Conservation (phyloP, 2,113 vertebrate species). For the Anhinga anhinga region DNA sequence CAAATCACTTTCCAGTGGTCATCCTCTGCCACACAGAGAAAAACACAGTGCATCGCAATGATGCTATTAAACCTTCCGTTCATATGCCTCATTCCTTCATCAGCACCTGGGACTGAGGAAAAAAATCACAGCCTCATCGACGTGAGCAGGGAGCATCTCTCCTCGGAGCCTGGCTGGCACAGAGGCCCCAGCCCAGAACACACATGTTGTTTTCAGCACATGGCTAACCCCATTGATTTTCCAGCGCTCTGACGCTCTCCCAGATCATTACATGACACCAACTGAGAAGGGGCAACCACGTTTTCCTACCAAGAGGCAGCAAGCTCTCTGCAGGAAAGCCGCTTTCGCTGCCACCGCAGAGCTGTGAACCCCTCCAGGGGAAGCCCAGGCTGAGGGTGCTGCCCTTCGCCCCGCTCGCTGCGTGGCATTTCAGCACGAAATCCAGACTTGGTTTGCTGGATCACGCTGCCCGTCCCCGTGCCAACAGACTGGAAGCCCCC, state of each 20-base stretch:
- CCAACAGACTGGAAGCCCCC: neutral
- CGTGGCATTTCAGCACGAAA: rapidly evolving
- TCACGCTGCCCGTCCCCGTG: neutral
- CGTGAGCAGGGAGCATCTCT: neutral
- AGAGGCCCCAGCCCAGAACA: neutral
- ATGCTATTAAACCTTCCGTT: neutral
- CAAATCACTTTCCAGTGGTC: neutral
- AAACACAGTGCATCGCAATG: rapidly evolving
- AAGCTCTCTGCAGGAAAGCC: neutral
- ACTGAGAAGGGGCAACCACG: neutral
- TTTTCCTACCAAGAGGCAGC: too few species aligned
- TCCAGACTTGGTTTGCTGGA: rapidly evolving
- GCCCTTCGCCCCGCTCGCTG: neutral
- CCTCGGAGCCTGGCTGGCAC: rapidly evolving
- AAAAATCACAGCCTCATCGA: neutral
- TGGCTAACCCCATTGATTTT: too few species aligned
- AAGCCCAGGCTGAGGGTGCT: neutral
- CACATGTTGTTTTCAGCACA: neutral
- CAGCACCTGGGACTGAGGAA: neutral
- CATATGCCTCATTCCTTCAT: neutral
- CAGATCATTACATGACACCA: neutral
- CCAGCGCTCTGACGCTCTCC: neutral
- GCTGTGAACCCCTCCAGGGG: rapidly evolving
- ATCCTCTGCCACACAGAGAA: neutral
- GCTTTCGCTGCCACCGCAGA: rapidly evolving